These are phyloP conservation scores for Anthoptus insignis DNA, from an alignment of 2,888 invertebrate species.

Conservation along the genomic window DNA sequence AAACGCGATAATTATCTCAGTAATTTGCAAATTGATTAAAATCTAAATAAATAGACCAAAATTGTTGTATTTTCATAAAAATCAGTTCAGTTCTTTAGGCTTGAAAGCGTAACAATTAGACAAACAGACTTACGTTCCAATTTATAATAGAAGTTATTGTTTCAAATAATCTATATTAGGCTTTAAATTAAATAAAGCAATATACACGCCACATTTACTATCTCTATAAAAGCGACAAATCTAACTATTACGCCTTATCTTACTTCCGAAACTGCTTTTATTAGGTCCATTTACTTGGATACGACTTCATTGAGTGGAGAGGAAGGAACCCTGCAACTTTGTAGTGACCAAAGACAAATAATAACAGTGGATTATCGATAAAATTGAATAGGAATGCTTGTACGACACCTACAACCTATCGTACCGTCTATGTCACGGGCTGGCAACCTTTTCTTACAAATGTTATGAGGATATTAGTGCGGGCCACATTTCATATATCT, in stretches of 20 bases:
- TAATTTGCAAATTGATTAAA: too few relatives aligned
- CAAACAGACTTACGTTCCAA: too few relatives aligned
- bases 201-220: not conserved
- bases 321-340: not conserved
- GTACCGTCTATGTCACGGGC: not conserved
- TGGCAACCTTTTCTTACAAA: not conserved
- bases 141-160: too few relatives aligned
- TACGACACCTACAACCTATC: not conserved
- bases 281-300: not conserved
- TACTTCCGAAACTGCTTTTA: slow-evolving; percentile 2
- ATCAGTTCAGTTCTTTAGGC: too few relatives aligned
- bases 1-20: too few relatives aligned
- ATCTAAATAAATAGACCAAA: too few relatives aligned
- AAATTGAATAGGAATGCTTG: not conserved
- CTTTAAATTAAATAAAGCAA: not conserved
- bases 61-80: too few relatives aligned
- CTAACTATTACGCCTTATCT: not conserved
- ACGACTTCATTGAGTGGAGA: slow-evolving; percentile 3
- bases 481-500: too few relatives aligned
- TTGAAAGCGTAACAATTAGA: too few relatives aligned
- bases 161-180: too few relatives aligned
- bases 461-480: too few relatives aligned
- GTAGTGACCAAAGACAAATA: not conserved
- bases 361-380: not conserved
- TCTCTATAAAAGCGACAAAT: not conserved